Evolutionary conservation across 2,113 vertebrate genomes (phyloP).

Genomic region (Eclectus roratus): DNA sequence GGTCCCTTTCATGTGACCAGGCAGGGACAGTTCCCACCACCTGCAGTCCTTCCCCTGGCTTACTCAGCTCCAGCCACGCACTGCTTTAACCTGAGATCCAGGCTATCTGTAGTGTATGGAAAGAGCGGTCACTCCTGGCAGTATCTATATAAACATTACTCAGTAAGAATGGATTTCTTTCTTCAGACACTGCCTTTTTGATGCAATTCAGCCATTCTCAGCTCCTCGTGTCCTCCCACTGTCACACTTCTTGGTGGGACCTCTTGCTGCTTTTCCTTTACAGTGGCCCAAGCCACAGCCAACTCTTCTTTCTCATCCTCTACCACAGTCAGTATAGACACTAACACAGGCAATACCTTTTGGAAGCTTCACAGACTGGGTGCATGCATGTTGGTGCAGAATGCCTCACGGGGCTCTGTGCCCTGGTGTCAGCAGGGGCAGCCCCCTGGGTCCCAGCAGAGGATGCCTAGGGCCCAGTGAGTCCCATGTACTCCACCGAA

Average conservation of each 20-base stretch:
- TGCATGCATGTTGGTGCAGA: fast-evolving
- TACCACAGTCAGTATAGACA: fast-evolving
- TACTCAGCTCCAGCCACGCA: not conserved
- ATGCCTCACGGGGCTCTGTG: not conserved
- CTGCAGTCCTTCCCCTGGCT: not conserved
- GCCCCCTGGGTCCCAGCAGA: fast-evolving
- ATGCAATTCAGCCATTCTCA: not conserved
- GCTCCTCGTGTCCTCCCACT: fast-evolving
- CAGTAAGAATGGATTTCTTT: not conserved
- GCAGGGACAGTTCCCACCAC: not conserved
- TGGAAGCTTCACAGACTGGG: fast-evolving
- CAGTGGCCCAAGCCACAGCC: not conserved
- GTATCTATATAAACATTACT: not conserved
- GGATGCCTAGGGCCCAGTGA: fast-evolving
- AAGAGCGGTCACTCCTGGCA: fast-evolving
- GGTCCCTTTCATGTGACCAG: not conserved
- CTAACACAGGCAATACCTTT: fast-evolving
- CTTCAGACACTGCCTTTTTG: not conserved
- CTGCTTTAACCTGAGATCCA: not conserved
- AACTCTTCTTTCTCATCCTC: not conserved
- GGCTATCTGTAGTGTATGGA: fast-evolving
- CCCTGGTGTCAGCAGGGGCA: fast-evolving
- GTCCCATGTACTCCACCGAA: fast-evolving
- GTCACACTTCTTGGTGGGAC: not conserved
- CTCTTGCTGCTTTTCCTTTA: not conserved